Base-by-base conservation (phyloP, 1,140 invertebrate genomes). In the Pseudomyrmex flavicornis region DNA sequence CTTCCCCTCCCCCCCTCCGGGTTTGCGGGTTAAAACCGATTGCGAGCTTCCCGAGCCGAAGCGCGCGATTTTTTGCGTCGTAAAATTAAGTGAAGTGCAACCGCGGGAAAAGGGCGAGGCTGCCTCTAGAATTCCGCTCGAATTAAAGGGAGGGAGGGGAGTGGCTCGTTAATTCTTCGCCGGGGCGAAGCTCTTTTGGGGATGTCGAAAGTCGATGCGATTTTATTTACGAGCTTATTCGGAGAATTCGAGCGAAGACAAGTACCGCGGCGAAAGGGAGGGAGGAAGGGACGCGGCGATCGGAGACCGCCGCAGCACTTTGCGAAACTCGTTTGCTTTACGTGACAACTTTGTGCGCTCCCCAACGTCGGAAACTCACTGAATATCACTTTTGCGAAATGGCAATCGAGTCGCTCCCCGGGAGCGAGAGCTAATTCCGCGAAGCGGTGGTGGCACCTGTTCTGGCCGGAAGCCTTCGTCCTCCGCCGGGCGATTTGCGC, bases 341-440 rank as follows among this genome's bases (percentile, higher is more conserved):
- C 66, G 44, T 70, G 70, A 58, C 70, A 85, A 87, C 62, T 82
- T 85, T 13, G 68, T 13, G 17, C 68, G 69, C 46, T 8, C 54
- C 44, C 44, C 44, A 56, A 26, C 26, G 75, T 17, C 50, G 59
- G 22, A 12, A 83, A 88, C 65, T 88, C 77, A 48, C 58, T 20
- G 22, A 44, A 76, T 85, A 88, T 85, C 83, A 73, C 61, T 79
- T 88, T 82, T 80, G 73, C 70, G 26, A 85, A 56, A 77, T 73
- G 83, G 70, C 87, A 88, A 88, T 88, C 83, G 69, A 85, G 82
- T 77, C 17, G 17, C 17, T 17, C 13, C 66, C 20, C 52, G 8
- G 26, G 26, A 26, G 20, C 9, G 52, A 48, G 76, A 77, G 82
- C 35, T 82, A 85, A 87, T 82, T 76, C 72, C 12, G 9, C 13